Base-by-base conservation (phyloP, 2,797 vertebrate species). In the Macrochelys suwanniensis region DNA sequence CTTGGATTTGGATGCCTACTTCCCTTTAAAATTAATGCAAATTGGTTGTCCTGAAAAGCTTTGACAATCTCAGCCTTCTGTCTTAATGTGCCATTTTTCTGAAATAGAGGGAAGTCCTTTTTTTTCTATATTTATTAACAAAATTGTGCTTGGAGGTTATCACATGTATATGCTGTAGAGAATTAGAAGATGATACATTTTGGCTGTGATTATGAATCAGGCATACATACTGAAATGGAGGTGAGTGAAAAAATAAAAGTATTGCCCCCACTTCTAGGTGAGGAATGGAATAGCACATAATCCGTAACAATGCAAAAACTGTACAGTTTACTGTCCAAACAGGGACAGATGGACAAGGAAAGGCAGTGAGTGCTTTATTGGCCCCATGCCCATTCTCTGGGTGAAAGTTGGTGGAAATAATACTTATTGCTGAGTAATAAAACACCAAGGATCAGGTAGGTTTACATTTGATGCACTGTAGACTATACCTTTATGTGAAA, bases 331-430 rank as follows among this genome's bases (percentile, higher is more conserved):
- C 11, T 17, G 65, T 90, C 11, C 42, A 8, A 6, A 85, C 89
- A 94, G 93, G 85, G 81, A 91, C 96, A 98, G 95, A 97, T 96
- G 93, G 97, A 94, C 82, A 84, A 96, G 95, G 96, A 94, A 88
- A 54, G 84, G 31, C 68, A 54, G 81, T 77, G 94, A 97, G 91
- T 95, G 97, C 96, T 98, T 98, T 95, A 95, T 87, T 98, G 98
- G 97, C 97, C 45, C 82, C 37, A 28, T 97, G 96, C 97, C 96
- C 94, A 80, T 81, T 96, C 88, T 97, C 94, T 94, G 81, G 94
- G 96, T 91, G 92, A 84, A 97, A 97, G 94, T 96, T 76, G 82
- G 91, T 97, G 93, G 95, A 97, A 97, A 93, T 37, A 93, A 82
- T 95, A 93, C 88, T 95, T 80, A 80, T 90, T 85, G 95, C 82